Evolutionary conservation across 2,888 invertebrate species (phyloP), one percentile per base, ranked within the genome.

Genomic region (Craniophora ligustri): DNA sequence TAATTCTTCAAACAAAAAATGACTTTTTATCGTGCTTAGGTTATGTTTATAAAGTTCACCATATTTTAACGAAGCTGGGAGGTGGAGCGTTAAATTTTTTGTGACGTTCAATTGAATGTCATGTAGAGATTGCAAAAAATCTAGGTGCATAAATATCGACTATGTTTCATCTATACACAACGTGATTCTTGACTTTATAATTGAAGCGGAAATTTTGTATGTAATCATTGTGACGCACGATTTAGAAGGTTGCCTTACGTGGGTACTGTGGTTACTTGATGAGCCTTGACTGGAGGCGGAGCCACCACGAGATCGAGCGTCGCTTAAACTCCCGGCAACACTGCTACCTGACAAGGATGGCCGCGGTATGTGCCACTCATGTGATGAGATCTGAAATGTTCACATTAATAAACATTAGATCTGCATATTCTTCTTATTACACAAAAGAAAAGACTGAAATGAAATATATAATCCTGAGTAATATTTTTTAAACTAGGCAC

Each of bases 291-390:
- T 95, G 66, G 95, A 95, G 53, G 95, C 96, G 64, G 97, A 97
- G 75, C 96, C 92, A 55, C 92, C 92, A 47, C 92, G 85, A 46
- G 92, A 91, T 48, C 92, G 86, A 66, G 88, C 72, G 71, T 92
- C 92, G 69, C 82, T 84, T 60, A 84, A 75, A 78, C 88, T 89
- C 58, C 88, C 84, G 59, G 79, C 79, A 30, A 79, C 82, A 60
- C 87, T 87, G 90, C 94, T 94, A 62, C 90, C 89, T 5, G 92
- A 94, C 74, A 97, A 94, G 82, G 97, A 97, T 80, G 97, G 97
- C 92, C 97, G 95, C 77, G 97, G 97, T 87, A 97, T 97, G 88
- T 97, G 97, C 97, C 97, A 97, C 87, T 91, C 87, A 42, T 86
- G 86, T 55, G 85, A 76, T 76, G 88, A 80, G 69, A 91, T 88